These are phyloP conservation scores for Sinocyclocheilus rhinocerous DNA, from an alignment of 2,113 vertebrate genomes.

Conservation along the genomic window DNA sequence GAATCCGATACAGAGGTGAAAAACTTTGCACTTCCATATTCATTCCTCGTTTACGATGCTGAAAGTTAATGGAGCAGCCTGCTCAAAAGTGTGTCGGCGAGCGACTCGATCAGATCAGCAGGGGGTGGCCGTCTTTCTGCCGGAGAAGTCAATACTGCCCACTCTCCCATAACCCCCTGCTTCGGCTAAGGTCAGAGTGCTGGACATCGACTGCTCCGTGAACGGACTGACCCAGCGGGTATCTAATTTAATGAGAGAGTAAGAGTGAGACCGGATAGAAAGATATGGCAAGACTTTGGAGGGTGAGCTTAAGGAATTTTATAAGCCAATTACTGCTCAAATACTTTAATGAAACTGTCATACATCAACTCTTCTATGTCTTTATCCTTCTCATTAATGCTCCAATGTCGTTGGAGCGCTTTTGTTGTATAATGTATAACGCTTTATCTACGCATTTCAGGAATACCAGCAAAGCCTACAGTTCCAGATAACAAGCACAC, in stretches of 20 bases:
- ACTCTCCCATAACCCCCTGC: slow-evolving; percentile 73
- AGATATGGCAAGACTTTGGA: slow-evolving; percentile 48
- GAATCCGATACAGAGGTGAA: not conserved
- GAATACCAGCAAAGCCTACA: not conserved
- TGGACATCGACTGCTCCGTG: slow-evolving; percentile 49
- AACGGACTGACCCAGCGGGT: slow-evolving; percentile 66
- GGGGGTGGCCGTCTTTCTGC: slow-evolving; percentile 28
- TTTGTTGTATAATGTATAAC: not conserved
- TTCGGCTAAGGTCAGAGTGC: slow-evolving; percentile 65
- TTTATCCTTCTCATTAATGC: slow-evolving; percentile 19
- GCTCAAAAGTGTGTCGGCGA: slow-evolving; percentile 25
- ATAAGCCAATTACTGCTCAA: slow-evolving; percentile 34
- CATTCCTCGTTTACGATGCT: not conserved
- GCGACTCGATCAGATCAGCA: slow-evolving; percentile 39
- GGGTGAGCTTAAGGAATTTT: slow-evolving; percentile 29
- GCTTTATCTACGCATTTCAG: not conserved
- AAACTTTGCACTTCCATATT: slow-evolving; percentile 16
- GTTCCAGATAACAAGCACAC: slow-evolving; percentile 13
- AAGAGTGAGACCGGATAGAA: slow-evolving; percentile 45
- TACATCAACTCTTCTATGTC: not conserved
- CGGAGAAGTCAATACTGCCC: slow-evolving; percentile 47
- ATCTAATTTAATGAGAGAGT: slow-evolving; percentile 73
- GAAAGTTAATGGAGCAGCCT: slow-evolving; percentile 28
- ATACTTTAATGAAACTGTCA: slow-evolving; percentile 31
- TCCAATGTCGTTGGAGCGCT: not conserved